Base-by-base conservation (phyloP, 53 echinoderm and acorn worm genomes). In the Paracentrotus lividus region DNA sequence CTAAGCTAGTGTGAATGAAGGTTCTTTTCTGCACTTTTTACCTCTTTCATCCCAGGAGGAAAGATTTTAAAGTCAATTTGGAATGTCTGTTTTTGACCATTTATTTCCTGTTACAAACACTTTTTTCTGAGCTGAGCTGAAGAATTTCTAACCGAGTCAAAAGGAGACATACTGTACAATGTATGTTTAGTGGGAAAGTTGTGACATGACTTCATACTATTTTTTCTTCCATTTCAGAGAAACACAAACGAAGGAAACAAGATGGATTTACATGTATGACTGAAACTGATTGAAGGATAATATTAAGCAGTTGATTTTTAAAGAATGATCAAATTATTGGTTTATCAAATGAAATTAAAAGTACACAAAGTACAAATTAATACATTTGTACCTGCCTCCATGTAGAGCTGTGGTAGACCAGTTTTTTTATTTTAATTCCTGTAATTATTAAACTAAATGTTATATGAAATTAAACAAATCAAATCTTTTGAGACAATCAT, bases 51-150 rank as follows among this genome's bases (percentile, higher is more conserved):
- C 81, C 81, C 81, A 45, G 81, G 47, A 47, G 81, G 5, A 49
- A 44, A 16, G 33, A 81, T 81, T 81, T 47, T 81, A 0, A n/a
- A 81, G 81, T 45, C 81, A 44, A 45, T 81, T 47, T 81, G 81
- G 81, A 81, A 8, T 81, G 44, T 45, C n/a, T 45, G 44, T 81
- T 81, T 81, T 32, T 10, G 26, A 27, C 47, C 44, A 26, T 81
- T 81, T 81, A 81, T 81, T 81, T 81, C 81, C 81, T 45, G 81
- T 81, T 24, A 23, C 81, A 45, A 47, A 45, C 44, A 81, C 44
- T 45, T 33, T 77, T n/a, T 44, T 81, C 81, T 45, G 81, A 47
- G 81, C 81, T 47, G 27, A 21, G 38, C 36, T 81, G 81, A 81
- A 81, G 47, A 47, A 81, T 45, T 81, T 45, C 81, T 81, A 45